Percentiles rank a stretch among this genome's conserved stretches.
Conservation (phyloP, 1,140 invertebrate species). For the Cherax quadricarinatus region DNA sequence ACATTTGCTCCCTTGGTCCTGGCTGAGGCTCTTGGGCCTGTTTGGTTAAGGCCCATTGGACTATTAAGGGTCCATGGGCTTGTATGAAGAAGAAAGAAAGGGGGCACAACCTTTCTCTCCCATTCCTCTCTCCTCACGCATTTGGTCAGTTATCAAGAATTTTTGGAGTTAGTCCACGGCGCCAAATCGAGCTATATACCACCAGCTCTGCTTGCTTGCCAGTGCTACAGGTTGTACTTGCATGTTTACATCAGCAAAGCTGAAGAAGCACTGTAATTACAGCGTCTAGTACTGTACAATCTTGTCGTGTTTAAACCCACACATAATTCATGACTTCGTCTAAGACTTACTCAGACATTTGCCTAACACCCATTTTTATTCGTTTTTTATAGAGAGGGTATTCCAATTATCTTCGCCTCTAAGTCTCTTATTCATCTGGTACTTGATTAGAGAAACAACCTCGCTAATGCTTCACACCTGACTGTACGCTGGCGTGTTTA, state of each 20-base stretch:
- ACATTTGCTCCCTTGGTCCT: constrained; percentile 5
- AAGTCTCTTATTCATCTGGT: not conserved
- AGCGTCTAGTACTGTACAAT: not conserved
- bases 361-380: not conserved
- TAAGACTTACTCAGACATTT: too few relatives aligned
- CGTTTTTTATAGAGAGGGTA: not conserved
- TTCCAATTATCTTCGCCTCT: not conserved
- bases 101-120: not conserved
- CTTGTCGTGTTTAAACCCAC: not conserved
- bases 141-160: constrained; percentile 1
- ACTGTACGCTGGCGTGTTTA: not conserved
- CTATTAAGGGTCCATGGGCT: not conserved
- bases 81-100: not conserved
- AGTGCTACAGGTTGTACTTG: not conserved
- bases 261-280: constrained; percentile 22
- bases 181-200: not conserved
- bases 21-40: too few relatives aligned
- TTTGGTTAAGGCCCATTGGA: not conserved
- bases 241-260: not conserved
- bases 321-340: not conserved
- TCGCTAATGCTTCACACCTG: not conserved
- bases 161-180: not conserved
- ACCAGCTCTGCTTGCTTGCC: not conserved
- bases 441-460: not conserved
- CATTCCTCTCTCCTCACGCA: not conserved